A percentile compares a stretch with the other conserved stretches of the same genome.
phyloP scores from a whole-genome alignment of 2,888 invertebrate genomes.

The Spilarctia lutea region DNA sequence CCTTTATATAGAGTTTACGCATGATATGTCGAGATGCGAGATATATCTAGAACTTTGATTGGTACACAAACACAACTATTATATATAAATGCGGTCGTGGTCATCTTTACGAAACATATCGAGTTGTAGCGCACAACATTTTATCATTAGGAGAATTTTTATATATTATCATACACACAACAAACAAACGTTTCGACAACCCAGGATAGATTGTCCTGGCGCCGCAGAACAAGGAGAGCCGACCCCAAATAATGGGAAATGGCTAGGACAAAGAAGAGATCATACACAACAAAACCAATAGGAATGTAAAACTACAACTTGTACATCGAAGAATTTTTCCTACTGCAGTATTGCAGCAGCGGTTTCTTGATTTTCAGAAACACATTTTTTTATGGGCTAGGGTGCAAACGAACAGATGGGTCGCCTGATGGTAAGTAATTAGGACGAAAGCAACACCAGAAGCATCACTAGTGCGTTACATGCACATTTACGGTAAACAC shows the following conservation, averaged over 20 bases:
- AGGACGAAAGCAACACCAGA: too few relatives aligned
- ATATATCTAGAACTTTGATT: neutral
- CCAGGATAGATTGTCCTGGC: too few relatives aligned
- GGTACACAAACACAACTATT: neutral
- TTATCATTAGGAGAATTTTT: neutral
- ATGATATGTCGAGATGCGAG: neutral
- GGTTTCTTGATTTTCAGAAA: too few relatives aligned
- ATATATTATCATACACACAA: neutral
- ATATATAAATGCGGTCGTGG: neutral
- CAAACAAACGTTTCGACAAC: too few relatives aligned
- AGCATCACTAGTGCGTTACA: too few relatives aligned
- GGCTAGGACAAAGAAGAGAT: too few relatives aligned
- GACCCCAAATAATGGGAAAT: too few relatives aligned
- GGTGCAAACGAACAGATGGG: too few relatives aligned
- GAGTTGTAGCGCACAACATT: neutral
- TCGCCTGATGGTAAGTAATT: too few relatives aligned
- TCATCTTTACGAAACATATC: neutral
- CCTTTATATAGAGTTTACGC: neutral
- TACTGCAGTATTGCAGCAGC: neutral
- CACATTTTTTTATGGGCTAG: too few relatives aligned
- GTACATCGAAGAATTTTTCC: neutral
- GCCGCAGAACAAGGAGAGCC: too few relatives aligned
- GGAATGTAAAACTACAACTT: neutral
- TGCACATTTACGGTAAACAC: too few relatives aligned
- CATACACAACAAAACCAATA: neutral